Base-by-base conservation (phyloP, 2,888 invertebrate genomes). In the Drosophila paracracens region DNA sequence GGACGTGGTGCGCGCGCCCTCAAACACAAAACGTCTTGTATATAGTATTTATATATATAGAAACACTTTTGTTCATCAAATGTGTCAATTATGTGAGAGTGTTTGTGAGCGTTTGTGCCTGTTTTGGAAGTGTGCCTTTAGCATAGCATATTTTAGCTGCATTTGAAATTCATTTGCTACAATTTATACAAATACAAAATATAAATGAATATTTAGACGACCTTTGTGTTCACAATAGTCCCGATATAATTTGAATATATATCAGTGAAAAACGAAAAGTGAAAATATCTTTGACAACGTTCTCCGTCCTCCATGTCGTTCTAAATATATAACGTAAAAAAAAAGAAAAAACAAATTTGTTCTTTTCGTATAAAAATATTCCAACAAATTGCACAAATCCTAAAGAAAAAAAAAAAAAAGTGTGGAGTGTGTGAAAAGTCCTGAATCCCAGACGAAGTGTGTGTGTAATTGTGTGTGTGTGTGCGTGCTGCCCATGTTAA, bases 1-100 rank as follows among this genome's bases (percentile, higher is more conserved):
- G 92, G 92, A 92, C 83, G 90, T 83, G 75, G 81, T 86, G 88
- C 81, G 89, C 79, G 81, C 80, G 84, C 79, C 79, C 81, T 83
- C 81, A 82, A 77, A 81, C 81, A 82, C 83, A 82, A 25, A 76
- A 81, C 66, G 82, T 81, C 83, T 75, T 82, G 81, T 81, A 83
- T 80, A 84, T 87, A 87, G 77, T 80, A 78, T 84, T 84, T 82
- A 83, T 89, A 87, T 87, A 83, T 88, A 85, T 90, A 87, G 74
- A 82, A 80, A 81, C 67, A 71, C 54, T 75, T 70, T 77, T 74
- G 59, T 65, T 74, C 57, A 69, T 67, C 73, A 66, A 80, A 70
- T 68, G 59, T 79, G 81, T 81, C 79, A 74, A 79, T 77, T 77
- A 56, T 80, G 73, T 76, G 70, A 61, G 61, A 74, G 73, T 64